A percentile compares a stretch with the other conserved stretches of the same genome.
Evolutionary conservation across 2,888 invertebrate species (phyloP).

Genomic region (Caenorhabditis sulstoni): DNA sequence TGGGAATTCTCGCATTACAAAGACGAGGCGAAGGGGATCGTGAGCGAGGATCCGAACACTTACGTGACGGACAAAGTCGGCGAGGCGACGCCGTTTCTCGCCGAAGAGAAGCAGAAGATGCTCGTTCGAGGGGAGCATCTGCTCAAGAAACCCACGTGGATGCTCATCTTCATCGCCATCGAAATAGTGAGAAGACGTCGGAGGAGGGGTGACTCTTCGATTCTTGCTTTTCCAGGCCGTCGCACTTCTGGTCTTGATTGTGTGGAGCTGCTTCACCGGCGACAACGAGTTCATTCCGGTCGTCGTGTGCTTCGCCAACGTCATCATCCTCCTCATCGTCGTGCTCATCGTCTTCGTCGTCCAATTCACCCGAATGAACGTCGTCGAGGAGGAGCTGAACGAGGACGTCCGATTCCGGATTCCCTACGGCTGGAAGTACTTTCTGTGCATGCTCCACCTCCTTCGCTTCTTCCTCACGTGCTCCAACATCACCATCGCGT

Average conservation of each 20-base stretch:
- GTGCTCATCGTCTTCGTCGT: slow-evolving; percentile 35
- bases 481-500: slow-evolving; percentile 56
- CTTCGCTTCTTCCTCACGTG: slow-evolving; percentile 49
- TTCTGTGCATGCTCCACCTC: slow-evolving; percentile 35
- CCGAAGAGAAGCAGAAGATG: slow-evolving; percentile 56
- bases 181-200: slow-evolving; percentile 51
- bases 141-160: slow-evolving; percentile 33
- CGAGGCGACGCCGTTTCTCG: slow-evolving; percentile 43
- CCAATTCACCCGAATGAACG: slow-evolving; percentile 52
- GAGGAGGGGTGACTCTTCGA: no score
- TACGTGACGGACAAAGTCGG: slow-evolving; percentile 35
- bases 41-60: slow-evolving; percentile 27
- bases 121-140: slow-evolving; percentile 58
- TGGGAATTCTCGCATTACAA: slow-evolving; percentile 60
- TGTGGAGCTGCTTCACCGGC: slow-evolving; percentile 20
- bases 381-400: slow-evolving; percentile 35
- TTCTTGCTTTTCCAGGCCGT: slow-evolving; percentile 43
- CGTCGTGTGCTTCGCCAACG: slow-evolving; percentile 48
- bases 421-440: slow-evolving; percentile 56
- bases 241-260: slow-evolving; percentile 16
- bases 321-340: slow-evolving; percentile 35
- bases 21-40: slow-evolving; percentile 34
- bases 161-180: slow-evolving; percentile 20
- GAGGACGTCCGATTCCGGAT: slow-evolving; percentile 45
- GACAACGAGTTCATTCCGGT: slow-evolving; percentile 36